Conservation (phyloP, 2,113 vertebrate species). For the Protomyctophum bolini region DNA sequence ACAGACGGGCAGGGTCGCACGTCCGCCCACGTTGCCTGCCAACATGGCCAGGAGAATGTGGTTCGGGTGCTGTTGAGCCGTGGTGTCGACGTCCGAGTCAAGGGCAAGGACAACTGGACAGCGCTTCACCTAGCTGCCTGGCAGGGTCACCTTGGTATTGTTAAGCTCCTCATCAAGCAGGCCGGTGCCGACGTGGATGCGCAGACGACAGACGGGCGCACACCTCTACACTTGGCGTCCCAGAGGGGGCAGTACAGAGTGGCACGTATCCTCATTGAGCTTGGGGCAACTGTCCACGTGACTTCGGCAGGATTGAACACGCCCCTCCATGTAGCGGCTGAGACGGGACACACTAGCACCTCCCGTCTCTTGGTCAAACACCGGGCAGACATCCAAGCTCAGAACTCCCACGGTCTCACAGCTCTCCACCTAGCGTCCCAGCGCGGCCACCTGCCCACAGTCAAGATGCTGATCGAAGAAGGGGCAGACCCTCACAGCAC, state of each 20-base stretch:
- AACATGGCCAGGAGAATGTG: conserved; percentile 92
- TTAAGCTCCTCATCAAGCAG: conserved; percentile 92
- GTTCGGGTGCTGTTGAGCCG: conserved; percentile 89
- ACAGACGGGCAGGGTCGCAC: conserved; percentile 91
- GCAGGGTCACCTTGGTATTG: conserved; percentile 93
- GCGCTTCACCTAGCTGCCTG: conserved; percentile 92
- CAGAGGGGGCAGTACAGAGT: conserved; percentile 94
- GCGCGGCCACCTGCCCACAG: conserved; percentile 85
- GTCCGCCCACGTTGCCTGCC: conserved; percentile 91
- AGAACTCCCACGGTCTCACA: conserved; percentile 79
- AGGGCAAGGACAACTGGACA: conserved; percentile 90
- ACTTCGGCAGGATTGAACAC: conserved; percentile 74
- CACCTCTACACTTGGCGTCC: conserved; percentile 91
- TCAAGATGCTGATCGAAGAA: conserved; percentile 88
- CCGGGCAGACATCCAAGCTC: conserved; percentile 74
- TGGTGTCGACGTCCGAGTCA: conserved; percentile 80
- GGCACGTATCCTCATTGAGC: conserved; percentile 90
- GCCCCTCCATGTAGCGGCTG: conserved; percentile 89
- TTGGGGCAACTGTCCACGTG: conserved; percentile 80
- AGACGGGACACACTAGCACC: conserved; percentile 94
- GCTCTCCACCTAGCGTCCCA: conserved; percentile 89
- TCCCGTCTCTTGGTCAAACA: conserved; percentile 91
- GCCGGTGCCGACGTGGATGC: conserved; percentile 81
- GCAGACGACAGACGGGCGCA: conserved; percentile 88
- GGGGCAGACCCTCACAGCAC: conserved; percentile 72